phyloP scores from a whole-genome alignment of 2,797 vertebrate genomes.

The Uromys caudimaculatus region DNA sequence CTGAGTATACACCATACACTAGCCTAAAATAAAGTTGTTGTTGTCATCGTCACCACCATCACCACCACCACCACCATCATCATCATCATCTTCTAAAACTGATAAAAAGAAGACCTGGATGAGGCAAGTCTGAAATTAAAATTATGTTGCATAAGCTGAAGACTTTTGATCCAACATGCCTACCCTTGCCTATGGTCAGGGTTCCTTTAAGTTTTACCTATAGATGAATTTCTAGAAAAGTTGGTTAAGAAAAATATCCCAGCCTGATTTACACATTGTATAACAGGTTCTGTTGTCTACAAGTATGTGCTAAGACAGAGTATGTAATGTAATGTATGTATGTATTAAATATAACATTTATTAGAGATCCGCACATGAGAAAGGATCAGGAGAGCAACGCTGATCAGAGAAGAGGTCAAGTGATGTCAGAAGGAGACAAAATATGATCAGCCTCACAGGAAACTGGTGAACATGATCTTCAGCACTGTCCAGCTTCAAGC shows the following conservation, averaged over 20 bases:
- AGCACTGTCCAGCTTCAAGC: background rate
- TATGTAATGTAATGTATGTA: background rate
- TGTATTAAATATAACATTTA: background rate
- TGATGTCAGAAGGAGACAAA: background rate
- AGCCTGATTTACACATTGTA: background rate
- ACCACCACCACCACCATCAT: background rate
- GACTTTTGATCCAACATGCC: background rate
- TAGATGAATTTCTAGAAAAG: background rate
- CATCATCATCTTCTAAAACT: background rate
- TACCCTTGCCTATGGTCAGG: background rate
- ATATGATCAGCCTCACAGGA: background rate
- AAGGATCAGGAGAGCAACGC: background rate
- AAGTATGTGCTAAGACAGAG: background rate
- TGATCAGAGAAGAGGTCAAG: background rate
- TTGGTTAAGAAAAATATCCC: background rate
- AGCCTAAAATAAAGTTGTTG: background rate
- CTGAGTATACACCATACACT: background rate
- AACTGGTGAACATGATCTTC: background rate
- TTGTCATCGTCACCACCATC: background rate
- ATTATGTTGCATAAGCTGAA: background rate
- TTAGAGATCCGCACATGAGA: background rate
- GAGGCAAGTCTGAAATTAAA: slow-evolving; percentile 24
- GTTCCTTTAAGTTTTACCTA: background rate
- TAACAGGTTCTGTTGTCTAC: background rate
- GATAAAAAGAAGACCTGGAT: background rate